phyloP scores from a whole-genome alignment of 2,797 vertebrate genomes.

The Melanitta fusca region DNA sequence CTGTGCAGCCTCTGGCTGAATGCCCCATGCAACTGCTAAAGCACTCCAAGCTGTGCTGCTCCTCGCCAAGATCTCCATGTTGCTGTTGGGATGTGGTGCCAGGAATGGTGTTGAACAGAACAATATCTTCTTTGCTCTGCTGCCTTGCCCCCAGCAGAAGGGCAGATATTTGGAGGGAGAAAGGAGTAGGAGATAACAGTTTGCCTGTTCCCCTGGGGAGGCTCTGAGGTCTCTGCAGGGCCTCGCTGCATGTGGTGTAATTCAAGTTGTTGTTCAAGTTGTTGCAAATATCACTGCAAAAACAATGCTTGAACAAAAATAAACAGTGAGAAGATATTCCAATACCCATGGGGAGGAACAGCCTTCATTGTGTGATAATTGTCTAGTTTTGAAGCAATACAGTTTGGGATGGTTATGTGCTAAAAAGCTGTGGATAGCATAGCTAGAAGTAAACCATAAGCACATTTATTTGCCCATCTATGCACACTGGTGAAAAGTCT shows the following conservation, averaged over 20 bases:
- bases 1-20: slow-evolving; percentile 1
- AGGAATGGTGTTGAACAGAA: slow-evolving; percentile 20
- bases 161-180: background rate
- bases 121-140: slow-evolving; percentile 11
- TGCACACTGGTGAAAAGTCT: background rate
- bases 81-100: background rate
- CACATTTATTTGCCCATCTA: background rate
- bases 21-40: background rate
- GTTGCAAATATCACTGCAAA: background rate
- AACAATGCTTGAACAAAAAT: background rate
- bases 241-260: accelerated
- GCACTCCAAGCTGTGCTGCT: background rate
- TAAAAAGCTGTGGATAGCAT: background rate
- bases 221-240: background rate
- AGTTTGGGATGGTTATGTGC: background rate
- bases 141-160: background rate
- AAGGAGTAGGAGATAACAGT: background rate
- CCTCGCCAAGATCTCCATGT: slow-evolving; percentile 1
- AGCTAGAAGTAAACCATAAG: background rate
- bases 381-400: background rate
- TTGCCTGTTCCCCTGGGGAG: background rate
- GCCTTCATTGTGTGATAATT: background rate
- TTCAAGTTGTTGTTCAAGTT: background rate
- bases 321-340: background rate
- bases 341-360: background rate